Conservation (phyloP, 64 coral and sea anemone species). For the Stichodactyla mertensii region DNA sequence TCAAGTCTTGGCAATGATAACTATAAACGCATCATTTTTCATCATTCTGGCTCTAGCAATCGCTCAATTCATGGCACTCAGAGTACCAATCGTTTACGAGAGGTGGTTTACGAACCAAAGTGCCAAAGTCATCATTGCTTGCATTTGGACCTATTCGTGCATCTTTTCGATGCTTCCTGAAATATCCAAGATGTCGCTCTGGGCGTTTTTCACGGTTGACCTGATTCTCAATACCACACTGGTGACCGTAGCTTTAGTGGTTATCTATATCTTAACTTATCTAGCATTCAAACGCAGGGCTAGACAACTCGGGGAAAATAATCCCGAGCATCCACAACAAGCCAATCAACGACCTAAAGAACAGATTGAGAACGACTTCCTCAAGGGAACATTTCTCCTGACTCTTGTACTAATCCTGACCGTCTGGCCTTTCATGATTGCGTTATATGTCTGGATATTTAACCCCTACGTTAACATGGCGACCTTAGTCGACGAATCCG, state of each 20-base stretch:
- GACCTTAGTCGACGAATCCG: not conserved
- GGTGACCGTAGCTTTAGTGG: slow-evolving; percentile 37
- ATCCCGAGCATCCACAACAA: not conserved
- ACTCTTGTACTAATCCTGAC: slow-evolving; percentile 35
- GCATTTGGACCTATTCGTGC: slow-evolving; percentile 60
- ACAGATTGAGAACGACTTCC: slow-evolving; percentile 47
- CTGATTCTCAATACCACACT: slow-evolving; percentile 54
- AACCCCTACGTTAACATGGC: not conserved
- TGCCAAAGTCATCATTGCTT: slow-evolving; percentile 13
- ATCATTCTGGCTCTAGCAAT: slow-evolving; percentile 58
- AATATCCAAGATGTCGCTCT: slow-evolving; percentile 28
- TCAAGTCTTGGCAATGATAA: slow-evolving; percentile 51
- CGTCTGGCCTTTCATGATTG: slow-evolving; percentile 15
- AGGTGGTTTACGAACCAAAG: slow-evolving; percentile 25
- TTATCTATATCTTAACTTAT: slow-evolving; percentile 59
- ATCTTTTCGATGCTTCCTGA: slow-evolving; percentile 72
- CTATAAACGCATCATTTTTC: slow-evolving; percentile 69
- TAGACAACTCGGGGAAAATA: not conserved
- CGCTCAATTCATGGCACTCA: slow-evolving; percentile 55
- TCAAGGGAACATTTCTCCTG: slow-evolving; percentile 46
- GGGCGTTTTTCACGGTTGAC: slow-evolving; percentile 27
- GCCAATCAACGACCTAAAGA: not conserved
- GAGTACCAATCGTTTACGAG: slow-evolving; percentile 40
- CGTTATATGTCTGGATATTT: slow-evolving; percentile 13
- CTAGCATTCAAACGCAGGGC: slow-evolving; percentile 13